Conservation (phyloP, 2,888 invertebrate genomes). For the Tetragonula carbonaria region DNA sequence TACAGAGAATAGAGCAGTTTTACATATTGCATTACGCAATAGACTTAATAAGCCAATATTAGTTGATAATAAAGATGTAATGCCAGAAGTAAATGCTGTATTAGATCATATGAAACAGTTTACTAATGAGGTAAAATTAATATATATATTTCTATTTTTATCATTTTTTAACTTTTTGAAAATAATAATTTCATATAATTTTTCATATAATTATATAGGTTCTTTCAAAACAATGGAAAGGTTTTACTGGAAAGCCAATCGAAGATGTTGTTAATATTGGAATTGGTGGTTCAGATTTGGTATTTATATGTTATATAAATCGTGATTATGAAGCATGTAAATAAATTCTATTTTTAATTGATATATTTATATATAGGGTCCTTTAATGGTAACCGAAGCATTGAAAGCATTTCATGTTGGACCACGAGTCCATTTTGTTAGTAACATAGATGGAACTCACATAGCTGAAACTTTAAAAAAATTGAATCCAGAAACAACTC, state of each 20-base stretch:
- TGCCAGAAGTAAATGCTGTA: conserved; percentile 96
- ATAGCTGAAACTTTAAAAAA: conserved; percentile 96
- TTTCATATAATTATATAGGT: conserved; percentile 67
- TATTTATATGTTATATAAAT: conserved; percentile 37
- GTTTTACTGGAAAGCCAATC: conserved; percentile 94
- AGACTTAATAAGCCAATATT: conserved; percentile 91
- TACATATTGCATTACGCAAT: conserved; percentile 97
- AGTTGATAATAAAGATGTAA: conserved; percentile 95
- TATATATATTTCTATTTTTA: not conserved
- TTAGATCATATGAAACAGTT: conserved; percentile 98
- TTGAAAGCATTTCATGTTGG: conserved; percentile 95
- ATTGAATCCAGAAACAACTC: conserved; percentile 95
- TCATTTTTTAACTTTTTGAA: not conserved
- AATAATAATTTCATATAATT: not conserved
- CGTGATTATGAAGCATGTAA: not conserved
- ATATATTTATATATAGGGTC: conserved; percentile 88
- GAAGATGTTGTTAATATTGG: conserved; percentile 99
- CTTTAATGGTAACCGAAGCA: conserved; percentile 99
- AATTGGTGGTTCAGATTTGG: conserved; percentile 99
- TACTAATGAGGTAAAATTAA: conserved; percentile 87
- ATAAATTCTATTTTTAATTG: conserved; percentile 12
- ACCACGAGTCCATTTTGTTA: conserved; percentile 96
- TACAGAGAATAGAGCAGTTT: conserved; percentile 97
- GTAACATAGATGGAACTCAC: conserved; percentile 99
- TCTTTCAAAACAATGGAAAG: conserved; percentile 81